Conservation (phyloP, 2,797 vertebrate genomes). For the Mus spretus region DNA sequence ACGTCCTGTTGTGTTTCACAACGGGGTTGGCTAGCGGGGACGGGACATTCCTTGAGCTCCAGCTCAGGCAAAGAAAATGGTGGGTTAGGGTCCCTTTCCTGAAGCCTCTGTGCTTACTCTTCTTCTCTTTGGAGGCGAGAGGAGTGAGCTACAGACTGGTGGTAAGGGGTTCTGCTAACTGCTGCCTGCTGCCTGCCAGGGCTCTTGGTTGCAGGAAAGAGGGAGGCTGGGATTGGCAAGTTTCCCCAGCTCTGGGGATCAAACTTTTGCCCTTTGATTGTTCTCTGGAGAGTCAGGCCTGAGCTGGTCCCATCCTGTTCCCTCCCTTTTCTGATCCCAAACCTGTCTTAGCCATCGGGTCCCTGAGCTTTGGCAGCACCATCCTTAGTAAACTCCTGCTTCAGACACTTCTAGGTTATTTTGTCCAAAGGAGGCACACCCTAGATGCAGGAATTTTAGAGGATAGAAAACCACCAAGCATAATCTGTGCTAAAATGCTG, state of each 20-base stretch:
- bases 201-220: neutral
- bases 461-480: neutral
- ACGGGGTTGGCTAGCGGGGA: neutral
- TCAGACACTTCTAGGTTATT: neutral
- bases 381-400: neutral
- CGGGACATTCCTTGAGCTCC: neutral
- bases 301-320: neutral
- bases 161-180: neutral
- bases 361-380: neutral
- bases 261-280: neutral
- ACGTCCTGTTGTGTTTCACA: conserved; percentile 80
- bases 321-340: neutral
- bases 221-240: neutral
- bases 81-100: neutral
- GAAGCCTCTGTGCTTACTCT: neutral
- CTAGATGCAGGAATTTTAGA: neutral
- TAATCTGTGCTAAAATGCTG: neutral
- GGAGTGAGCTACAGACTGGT: neutral
- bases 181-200: neutral
- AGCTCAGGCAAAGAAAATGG: neutral
- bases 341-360: neutral
- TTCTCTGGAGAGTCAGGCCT: neutral
- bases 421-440: neutral
- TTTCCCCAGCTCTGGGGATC: rapidly evolving
- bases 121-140: neutral